Evolutionary conservation across 2,113 vertebrate species (phyloP).

Genomic region (Genyomyrus donnyi): DNA sequence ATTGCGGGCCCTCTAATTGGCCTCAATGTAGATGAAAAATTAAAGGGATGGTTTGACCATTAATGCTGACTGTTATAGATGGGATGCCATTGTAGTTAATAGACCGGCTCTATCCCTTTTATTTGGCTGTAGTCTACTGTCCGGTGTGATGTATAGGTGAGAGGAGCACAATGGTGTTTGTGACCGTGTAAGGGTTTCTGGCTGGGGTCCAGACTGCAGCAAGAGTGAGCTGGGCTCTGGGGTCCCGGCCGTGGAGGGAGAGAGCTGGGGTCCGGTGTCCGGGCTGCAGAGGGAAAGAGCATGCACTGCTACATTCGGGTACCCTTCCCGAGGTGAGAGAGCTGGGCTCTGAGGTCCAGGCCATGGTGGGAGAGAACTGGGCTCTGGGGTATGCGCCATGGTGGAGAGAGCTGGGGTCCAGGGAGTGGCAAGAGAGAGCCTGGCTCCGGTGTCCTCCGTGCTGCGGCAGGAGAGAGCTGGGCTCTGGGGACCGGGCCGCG

Average conservation of each 20-base stretch:
- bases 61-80: slow-evolving; percentile 67
- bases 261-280: neutral
- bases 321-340: neutral
- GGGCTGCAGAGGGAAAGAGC: neutral
- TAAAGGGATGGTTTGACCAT: slow-evolving; percentile 55
- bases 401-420: no score
- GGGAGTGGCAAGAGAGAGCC: no score
- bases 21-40: slow-evolving; percentile 69
- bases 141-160: slow-evolving; percentile 54
- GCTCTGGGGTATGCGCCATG: no score
- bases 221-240: slow-evolving; percentile 17
- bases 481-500: no score
- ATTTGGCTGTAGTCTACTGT: slow-evolving; percentile 56
- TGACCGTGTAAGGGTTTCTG: slow-evolving; percentile 42
- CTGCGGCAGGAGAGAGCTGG: no score
- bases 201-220: slow-evolving; percentile 47
- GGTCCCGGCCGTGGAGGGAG: neutral
- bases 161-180: slow-evolving; percentile 53
- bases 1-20: slow-evolving; percentile 60
- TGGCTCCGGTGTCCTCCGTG: no score
- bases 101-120: slow-evolving; percentile 56
- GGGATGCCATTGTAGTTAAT: slow-evolving; percentile 59
- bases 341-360: no score
- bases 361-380: no score
- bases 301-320: neutral